Conservation (phyloP, 2,888 invertebrate species). For the Rosalia funebris region DNA sequence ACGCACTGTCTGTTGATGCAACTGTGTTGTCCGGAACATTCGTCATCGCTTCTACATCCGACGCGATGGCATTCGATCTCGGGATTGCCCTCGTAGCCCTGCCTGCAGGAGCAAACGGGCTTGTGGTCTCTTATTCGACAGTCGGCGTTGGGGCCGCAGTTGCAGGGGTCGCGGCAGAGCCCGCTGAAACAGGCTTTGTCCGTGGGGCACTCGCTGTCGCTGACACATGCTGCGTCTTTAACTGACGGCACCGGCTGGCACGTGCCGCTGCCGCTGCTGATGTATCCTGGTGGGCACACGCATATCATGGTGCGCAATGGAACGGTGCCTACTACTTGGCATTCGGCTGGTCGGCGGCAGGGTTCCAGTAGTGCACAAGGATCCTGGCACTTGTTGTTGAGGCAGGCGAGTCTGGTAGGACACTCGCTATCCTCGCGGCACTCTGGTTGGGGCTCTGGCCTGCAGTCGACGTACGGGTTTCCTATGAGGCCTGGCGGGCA, state of each 20-base stretch:
- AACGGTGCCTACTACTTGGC: slow-evolving; percentile 81
- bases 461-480: slow-evolving; percentile 85
- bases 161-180: slow-evolving; percentile 85
- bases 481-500: slow-evolving; percentile 81
- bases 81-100: slow-evolving; percentile 87
- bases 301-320: slow-evolving; percentile 91
- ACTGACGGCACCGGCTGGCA: slow-evolving; percentile 78
- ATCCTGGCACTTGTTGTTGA: slow-evolving; percentile 83
- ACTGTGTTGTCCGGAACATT: slow-evolving; percentile 85
- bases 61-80: slow-evolving; percentile 81
- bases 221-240: slow-evolving; percentile 73
- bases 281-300: slow-evolving; percentile 88
- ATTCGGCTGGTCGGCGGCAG: slow-evolving; percentile 81
- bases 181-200: slow-evolving; percentile 84
- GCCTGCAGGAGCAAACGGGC: slow-evolving; percentile 82
- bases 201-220: slow-evolving; percentile 80
- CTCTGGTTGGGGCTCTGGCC: slow-evolving; percentile 76
- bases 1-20: slow-evolving; percentile 86
- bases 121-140: slow-evolving; percentile 87
- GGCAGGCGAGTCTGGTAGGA: slow-evolving; percentile 80
- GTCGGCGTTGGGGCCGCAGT: slow-evolving; percentile 85
- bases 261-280: slow-evolving; percentile 83
- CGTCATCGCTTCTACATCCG: slow-evolving; percentile 77
- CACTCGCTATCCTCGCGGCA: slow-evolving; percentile 87
- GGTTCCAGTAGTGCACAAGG: slow-evolving; percentile 83